A percentile compares a stretch with the other conserved stretches of the same genome.
Conservation (phyloP, 2,888 invertebrate species). For the Iphiclides podalirius region DNA sequence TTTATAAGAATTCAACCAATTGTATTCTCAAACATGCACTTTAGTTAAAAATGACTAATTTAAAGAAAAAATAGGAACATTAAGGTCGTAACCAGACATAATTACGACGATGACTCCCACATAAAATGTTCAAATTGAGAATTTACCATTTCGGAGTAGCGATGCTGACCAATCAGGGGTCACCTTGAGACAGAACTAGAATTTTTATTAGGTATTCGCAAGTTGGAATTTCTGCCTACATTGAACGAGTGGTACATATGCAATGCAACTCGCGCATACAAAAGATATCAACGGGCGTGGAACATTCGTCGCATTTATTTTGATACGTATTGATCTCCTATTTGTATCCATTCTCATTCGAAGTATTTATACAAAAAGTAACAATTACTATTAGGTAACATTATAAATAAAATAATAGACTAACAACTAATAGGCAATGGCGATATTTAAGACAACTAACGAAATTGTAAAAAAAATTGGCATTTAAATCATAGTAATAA, state of each 20-base stretch:
- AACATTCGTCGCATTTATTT: constrained; percentile 23
- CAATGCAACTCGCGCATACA: constrained; percentile 39
- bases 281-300: constrained; percentile 65
- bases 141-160: constrained; percentile 16
- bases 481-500: background rate
- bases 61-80: too few relatives aligned
- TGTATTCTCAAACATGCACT: too few relatives aligned
- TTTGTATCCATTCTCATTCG: constrained; percentile 27
- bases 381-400: too few relatives aligned
- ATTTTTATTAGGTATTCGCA: constrained; percentile 26
- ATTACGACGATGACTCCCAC: constrained; percentile 17
- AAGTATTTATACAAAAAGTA: too few relatives aligned
- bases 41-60: too few relatives aligned
- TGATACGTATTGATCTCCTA: background rate
- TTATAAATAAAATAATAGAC: too few relatives aligned
- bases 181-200: constrained; percentile 24
- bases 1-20: too few relatives aligned
- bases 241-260: constrained; percentile 15
- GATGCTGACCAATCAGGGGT: constrained; percentile 19
- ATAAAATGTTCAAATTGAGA: constrained; percentile 16
- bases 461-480: too few relatives aligned
- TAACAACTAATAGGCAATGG: too few relatives aligned
- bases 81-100: constrained; percentile 7
- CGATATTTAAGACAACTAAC: too few relatives aligned
- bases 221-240: constrained; percentile 23